A percentile compares a stretch with the other conserved stretches of the same genome.
phyloP scores from a whole-genome alignment of 2,888 invertebrate genomes.

The Nebria salina region DNA sequence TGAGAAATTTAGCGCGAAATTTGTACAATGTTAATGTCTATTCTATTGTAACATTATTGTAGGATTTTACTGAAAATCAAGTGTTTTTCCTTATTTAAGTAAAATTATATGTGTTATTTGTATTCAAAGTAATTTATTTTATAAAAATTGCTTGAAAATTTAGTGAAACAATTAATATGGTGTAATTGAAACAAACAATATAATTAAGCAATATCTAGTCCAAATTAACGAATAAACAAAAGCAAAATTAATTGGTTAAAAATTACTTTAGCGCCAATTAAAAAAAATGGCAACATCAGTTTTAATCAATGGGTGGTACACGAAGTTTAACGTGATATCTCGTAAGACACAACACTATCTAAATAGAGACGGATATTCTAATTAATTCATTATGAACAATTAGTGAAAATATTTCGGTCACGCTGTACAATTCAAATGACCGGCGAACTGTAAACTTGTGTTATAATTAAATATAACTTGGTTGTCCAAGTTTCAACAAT shows the following conservation, averaged over 20 bases:
- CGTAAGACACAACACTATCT: neutral
- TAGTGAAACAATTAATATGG: too few relatives aligned
- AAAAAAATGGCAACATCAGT: constrained; percentile 14
- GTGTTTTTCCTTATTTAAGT: too few relatives aligned
- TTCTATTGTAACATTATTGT: too few relatives aligned
- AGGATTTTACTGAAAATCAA: too few relatives aligned
- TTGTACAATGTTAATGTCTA: too few relatives aligned
- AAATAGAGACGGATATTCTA: neutral
- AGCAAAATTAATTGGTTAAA: constrained; percentile 23
- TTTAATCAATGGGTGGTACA: neutral
- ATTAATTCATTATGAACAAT: constrained; percentile 14
- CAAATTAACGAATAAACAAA: constrained; percentile 5
- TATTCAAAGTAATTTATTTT: too few relatives aligned
- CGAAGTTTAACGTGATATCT: neutral
- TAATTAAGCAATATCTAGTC: neutral
- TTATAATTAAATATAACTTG: neutral
- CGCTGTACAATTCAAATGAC: neutral
- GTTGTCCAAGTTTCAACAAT: neutral
- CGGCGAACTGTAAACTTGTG: constrained; percentile 8
- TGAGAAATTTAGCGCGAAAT: too few relatives aligned
- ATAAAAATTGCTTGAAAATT: too few relatives aligned
- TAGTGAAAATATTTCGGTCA: constrained; percentile 11
- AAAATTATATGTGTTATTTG: too few relatives aligned
- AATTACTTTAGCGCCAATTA: constrained; percentile 17
- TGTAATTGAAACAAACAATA: too few relatives aligned